Percentiles rank a stretch among this genome's conserved stretches.
Conservation (phyloP, 1,140 invertebrate genomes). For the Anoplolepis gracilipes region DNA sequence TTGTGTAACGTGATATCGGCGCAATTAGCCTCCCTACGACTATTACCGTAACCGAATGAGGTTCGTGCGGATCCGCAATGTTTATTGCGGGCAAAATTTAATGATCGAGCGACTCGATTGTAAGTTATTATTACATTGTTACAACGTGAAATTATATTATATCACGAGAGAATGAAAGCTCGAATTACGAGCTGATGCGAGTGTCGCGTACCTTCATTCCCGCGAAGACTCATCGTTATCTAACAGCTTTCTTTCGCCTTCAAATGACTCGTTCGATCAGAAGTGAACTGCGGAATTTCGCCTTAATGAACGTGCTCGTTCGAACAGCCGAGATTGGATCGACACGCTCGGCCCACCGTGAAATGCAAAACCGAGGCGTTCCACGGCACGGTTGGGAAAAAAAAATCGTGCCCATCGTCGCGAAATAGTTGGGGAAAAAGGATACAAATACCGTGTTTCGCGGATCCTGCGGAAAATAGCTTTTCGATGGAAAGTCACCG, state of each 20-base stretch:
- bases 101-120: neutral
- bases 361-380: constrained; percentile 47
- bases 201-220: neutral
- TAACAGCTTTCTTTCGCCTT: neutral
- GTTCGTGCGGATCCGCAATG: neutral
- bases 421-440: neutral
- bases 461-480: neutral
- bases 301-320: constrained; percentile 35
- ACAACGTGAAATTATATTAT: neutral
- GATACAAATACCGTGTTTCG: neutral
- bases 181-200: neutral
- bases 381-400: neutral
- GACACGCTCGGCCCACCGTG: constrained; percentile 58
- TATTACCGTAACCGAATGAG: constrained; percentile 10
- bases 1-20: constrained; percentile 35
- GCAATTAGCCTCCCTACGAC: constrained; percentile 1
- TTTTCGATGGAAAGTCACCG: neutral
- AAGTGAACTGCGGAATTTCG: constrained; percentile 14
- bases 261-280: neutral
- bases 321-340: constrained; percentile 54
- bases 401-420: neutral
- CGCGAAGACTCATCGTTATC: neutral
- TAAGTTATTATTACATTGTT: neutral
- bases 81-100: neutral
- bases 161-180: neutral